Base-by-base conservation (phyloP, 2,888 invertebrate species). In the Hydraecia micacea region DNA sequence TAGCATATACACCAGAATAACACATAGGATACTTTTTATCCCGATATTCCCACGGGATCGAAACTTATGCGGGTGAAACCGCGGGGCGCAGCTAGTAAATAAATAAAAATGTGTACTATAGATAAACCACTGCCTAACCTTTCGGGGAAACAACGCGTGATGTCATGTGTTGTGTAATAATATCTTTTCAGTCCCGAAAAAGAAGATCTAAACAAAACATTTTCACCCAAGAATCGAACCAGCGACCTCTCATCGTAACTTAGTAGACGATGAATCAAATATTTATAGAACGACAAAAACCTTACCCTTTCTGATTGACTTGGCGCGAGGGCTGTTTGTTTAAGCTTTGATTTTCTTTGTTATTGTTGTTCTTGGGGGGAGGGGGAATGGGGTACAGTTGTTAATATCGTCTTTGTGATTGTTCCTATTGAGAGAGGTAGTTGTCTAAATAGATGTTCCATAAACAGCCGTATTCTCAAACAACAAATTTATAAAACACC, bases 231-330 rank as follows among this genome's bases (percentile, higher is more conserved):
- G 66, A 75, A 32, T 75, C 70, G 69, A 84, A 73, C 72, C 36
- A 2, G 28, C 49, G 25, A 42, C 15, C 63, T 36, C 49, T 63
- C 62, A 28, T 49, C 71, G n/a, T n/a, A 83, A 83, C 65, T 83
- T 78, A 39, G 49, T 39, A 73, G 75, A 72, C 80, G 67, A 52
- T 81, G 72, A 73, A 80, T 73, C 75, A 81, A 87, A 87, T 87
- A 87, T 87, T 87, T 83, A 83, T 79, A 55, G 72, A 74, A 65
- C 66, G 68, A 75, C 81, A 74, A 77, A 79, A 76, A 72, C 55
- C 66, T 15, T 62, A 75, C 79, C 83, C 77, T 49, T 83, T 76
- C 77, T 83, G 87, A 87, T 87, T 87, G 87, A 86, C 87, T 87
- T 78, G 70, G 79, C 73, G 68, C 85, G 58, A 60, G 39, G 79